phyloP scores from a whole-genome alignment of 2,888 invertebrate genomes.

The Napeogenes inachia region DNA sequence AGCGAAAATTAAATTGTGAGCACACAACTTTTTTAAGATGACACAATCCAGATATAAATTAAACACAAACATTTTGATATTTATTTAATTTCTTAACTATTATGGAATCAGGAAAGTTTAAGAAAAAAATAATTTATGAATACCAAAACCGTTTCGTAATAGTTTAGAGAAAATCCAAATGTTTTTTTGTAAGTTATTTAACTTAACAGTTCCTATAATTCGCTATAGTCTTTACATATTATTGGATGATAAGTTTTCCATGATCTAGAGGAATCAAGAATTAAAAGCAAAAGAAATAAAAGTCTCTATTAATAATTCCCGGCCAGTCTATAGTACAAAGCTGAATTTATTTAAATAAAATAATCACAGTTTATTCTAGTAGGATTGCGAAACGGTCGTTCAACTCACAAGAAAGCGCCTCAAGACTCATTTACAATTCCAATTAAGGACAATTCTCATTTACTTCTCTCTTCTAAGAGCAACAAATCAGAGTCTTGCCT shows the following conservation, averaged over 20 bases:
- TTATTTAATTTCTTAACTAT: too few relatives aligned
- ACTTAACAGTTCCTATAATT: background rate
- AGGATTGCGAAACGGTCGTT: slow-evolving; percentile 63
- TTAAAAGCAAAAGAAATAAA: slow-evolving; percentile 8
- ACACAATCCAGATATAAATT: too few relatives aligned
- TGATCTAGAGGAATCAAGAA: background rate
- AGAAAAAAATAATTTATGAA: too few relatives aligned
- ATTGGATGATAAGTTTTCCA: background rate
- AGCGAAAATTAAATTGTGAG: too few relatives aligned
- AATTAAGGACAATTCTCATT: slow-evolving; percentile 74
- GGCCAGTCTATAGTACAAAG: slow-evolving; percentile 45
- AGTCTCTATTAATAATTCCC: slow-evolving; percentile 31
- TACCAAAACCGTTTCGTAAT: too few relatives aligned
- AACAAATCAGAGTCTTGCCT: slow-evolving; percentile 54
- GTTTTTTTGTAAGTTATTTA: background rate
- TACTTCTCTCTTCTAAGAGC: slow-evolving; percentile 67
- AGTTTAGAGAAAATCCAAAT: too few relatives aligned
- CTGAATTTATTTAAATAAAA: slow-evolving; percentile 73
- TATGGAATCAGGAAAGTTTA: too few relatives aligned
- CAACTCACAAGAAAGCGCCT: slow-evolving; percentile 70
- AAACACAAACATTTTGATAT: too few relatives aligned
- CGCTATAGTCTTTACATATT: background rate
- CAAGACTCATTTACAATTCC: slow-evolving; percentile 75
- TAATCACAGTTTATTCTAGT: slow-evolving; percentile 73
- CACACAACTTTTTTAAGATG: too few relatives aligned